A percentile compares a stretch with the other conserved stretches of the same genome.
Conservation (phyloP, 2,888 invertebrate genomes). For the Hydrotaea cyrtoneurina region DNA sequence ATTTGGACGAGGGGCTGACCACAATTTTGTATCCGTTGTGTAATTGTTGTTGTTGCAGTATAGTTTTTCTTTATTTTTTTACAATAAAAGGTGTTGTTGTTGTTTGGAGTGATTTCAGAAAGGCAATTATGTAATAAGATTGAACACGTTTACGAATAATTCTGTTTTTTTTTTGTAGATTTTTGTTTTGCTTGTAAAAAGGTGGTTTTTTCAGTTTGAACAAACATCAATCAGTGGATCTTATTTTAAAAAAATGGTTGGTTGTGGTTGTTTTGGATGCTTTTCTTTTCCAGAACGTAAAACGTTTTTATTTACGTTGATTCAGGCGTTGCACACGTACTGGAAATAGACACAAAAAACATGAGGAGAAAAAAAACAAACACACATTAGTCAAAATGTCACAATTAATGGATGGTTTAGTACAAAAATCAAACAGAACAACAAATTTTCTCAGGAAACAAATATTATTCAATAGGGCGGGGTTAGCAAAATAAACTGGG, state of each 20-base stretch:
- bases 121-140: constrained; percentile 34
- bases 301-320: constrained; percentile 83
- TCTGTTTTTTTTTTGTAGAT: no score
- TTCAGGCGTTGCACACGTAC: constrained; percentile 95
- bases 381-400: constrained; percentile 69
- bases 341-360: constrained; percentile 83
- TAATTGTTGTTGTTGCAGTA: constrained; percentile 66
- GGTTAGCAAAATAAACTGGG: constrained; percentile 44
- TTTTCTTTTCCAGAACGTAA: constrained; percentile 68
- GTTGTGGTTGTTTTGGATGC: constrained; percentile 67
- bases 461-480: constrained; percentile 7
- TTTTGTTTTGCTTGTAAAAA: constrained; percentile 30
- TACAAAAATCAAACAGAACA: constrained; percentile 12
- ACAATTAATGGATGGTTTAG: constrained; percentile 48
- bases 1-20: constrained; percentile 36
- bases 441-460: constrained; percentile 35
- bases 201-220: constrained; percentile 38
- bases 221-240: constrained; percentile 44
- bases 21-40: constrained; percentile 47
- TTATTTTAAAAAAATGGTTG: constrained; percentile 48
- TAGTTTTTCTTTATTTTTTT: constrained; percentile 67
- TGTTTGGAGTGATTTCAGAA: constrained; percentile 38
- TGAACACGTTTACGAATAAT: constrained; percentile 23
- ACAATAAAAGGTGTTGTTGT: constrained; percentile 57
- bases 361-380: constrained; percentile 70